phyloP scores from a whole-genome alignment of 2,888 invertebrate species.

The Carcina quercana region DNA sequence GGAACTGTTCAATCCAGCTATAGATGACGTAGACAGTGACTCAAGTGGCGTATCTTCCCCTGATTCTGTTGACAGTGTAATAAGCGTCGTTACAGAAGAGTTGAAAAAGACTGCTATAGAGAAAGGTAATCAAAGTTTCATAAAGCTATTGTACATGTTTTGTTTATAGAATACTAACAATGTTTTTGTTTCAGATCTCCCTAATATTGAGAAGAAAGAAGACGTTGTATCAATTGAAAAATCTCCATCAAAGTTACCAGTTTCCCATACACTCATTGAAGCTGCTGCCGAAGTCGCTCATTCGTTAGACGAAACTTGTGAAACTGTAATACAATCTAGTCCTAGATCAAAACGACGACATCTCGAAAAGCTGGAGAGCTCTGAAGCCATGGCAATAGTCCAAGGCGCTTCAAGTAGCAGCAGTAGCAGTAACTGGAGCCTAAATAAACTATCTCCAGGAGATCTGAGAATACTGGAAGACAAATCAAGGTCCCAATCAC shows the following conservation, averaged over 20 bases:
- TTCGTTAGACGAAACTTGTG: conserved; percentile 80
- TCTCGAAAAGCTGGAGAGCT: conserved; percentile 64
- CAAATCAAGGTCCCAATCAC: conserved; percentile 61
- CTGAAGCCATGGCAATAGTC: conserved; percentile 59
- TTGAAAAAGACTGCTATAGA: conserved; percentile 57
- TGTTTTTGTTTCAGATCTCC: conserved; percentile 38
- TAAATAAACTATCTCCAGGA: conserved; percentile 67
- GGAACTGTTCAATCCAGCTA: conserved; percentile 92
- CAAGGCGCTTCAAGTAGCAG: conserved; percentile 68
- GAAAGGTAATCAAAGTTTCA: conserved; percentile 58
- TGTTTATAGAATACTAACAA: not conserved
- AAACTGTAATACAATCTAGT: conserved; percentile 78
- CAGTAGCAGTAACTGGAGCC: conserved; percentile 70
- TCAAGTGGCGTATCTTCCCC: conserved; percentile 91
- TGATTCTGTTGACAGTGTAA: conserved; percentile 90
- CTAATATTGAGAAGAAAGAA: conserved; percentile 35
- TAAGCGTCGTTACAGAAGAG: conserved; percentile 82
- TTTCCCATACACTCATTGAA: conserved; percentile 71
- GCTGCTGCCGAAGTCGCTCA: conserved; percentile 80
- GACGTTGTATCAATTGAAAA: conserved; percentile 30
- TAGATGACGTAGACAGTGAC: conserved; percentile 92
- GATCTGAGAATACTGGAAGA: conserved; percentile 66
- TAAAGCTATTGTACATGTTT: no score
- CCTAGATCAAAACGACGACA: conserved; percentile 70
- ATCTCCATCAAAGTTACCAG: conserved; percentile 35